phyloP scores from a whole-genome alignment of 2,113 vertebrate genomes.

The Bucco capensis region DNA sequence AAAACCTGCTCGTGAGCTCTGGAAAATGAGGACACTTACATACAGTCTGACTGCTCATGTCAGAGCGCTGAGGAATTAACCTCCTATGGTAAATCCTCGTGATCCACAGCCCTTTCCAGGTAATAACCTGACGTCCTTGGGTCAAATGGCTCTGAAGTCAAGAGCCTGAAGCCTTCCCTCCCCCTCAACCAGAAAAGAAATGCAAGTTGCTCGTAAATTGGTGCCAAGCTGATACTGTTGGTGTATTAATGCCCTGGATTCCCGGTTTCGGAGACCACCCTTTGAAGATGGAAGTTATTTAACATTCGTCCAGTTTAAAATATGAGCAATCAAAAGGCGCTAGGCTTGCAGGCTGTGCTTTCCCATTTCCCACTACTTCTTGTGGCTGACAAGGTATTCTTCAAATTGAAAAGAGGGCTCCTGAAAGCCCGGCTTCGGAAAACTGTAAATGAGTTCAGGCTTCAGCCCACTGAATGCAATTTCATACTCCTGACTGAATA shows the following conservation, averaged over 20 bases:
- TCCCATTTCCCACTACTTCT: conserved; percentile 29
- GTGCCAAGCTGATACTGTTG: background rate
- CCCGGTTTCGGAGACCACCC: background rate
- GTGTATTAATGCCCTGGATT: background rate
- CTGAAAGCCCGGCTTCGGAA: conserved; percentile 32
- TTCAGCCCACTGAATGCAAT: conserved; percentile 43
- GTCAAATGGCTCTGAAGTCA: background rate
- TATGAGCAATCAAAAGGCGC: conserved; percentile 22
- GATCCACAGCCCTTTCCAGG: background rate
- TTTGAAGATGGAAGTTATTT: conserved; percentile 43
- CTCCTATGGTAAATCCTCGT: background rate
- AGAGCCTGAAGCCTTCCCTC: conserved; percentile 14
- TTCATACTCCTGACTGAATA: conserved; percentile 50
- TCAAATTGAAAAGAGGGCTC: conserved; percentile 59
- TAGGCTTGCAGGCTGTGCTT: background rate
- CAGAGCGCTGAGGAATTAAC: conserved; percentile 18
- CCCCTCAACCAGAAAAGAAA: conserved; percentile 4
- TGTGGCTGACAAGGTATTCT: conserved; percentile 62
- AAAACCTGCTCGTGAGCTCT: background rate
- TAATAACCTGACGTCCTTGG: conserved; percentile 39
- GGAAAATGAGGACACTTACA: background rate
- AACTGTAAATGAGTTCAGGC: conserved; percentile 51
- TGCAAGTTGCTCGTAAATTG: background rate
- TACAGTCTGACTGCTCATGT: background rate
- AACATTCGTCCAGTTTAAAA: conserved; percentile 48